Percentiles rank a stretch among this genome's conserved stretches.
phyloP scores from a whole-genome alignment of 2,888 invertebrate genomes.

The Vanessa cardui region DNA sequence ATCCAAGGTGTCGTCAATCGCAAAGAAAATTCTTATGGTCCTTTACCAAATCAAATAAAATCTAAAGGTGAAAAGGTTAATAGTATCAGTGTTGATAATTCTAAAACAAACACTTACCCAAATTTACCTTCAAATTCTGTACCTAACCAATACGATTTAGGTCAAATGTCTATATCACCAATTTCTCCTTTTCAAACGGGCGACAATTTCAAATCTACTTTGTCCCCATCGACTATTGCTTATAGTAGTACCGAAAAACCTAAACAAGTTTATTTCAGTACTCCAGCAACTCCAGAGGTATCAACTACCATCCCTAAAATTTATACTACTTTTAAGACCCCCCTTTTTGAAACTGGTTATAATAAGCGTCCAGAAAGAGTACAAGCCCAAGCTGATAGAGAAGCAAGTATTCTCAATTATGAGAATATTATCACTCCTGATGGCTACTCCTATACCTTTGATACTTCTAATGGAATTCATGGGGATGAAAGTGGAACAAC shows the following conservation, averaged over 20 bases:
- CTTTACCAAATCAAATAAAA: background rate
- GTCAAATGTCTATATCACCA: background rate
- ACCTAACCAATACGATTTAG: background rate
- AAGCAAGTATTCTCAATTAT: constrained; percentile 61
- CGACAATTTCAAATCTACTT: background rate
- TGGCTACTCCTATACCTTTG: constrained; percentile 63
- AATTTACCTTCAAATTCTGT: background rate
- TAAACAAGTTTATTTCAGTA: background rate
- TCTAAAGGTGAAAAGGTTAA: background rate
- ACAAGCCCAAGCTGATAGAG: constrained; percentile 58
- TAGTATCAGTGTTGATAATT: background rate
- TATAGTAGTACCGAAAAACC: background rate
- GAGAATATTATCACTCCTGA: constrained; percentile 59
- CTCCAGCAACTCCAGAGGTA: background rate
- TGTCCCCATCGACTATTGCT: background rate
- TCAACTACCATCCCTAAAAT: background rate
- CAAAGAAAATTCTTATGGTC: background rate
- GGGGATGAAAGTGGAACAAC: constrained; percentile 65
- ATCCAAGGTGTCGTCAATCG: background rate
- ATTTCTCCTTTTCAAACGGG: background rate
- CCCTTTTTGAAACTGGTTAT: background rate
- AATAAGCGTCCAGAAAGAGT: constrained; percentile 48
- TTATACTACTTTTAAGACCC: background rate
- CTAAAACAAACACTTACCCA: background rate
- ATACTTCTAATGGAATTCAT: constrained; percentile 73